Percentiles rank a stretch among this genome's conserved stretches.
Conservation (phyloP, 2,113 vertebrate genomes). For the Brachypodius melanocephalos region DNA sequence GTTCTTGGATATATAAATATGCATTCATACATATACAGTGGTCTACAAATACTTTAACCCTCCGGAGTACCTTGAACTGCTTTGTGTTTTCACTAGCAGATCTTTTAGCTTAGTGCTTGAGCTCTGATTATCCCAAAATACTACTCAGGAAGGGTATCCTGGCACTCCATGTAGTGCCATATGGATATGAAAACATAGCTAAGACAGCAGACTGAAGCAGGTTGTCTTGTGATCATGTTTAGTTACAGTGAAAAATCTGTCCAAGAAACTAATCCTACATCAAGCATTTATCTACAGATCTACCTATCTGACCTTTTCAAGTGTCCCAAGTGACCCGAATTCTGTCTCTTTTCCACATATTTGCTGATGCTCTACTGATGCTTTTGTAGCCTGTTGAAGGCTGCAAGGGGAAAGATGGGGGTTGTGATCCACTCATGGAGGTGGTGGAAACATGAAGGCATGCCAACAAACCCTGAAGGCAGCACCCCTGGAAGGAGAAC, state of each 20-base stretch:
- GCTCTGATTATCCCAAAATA: neutral
- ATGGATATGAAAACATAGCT: neutral
- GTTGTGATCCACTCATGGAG: neutral
- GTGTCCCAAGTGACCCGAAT: neutral
- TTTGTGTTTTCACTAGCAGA: neutral
- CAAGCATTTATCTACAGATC: neutral
- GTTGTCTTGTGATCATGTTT: neutral
- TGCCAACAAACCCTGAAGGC: neutral
- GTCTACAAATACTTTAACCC: neutral
- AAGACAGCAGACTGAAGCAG: neutral
- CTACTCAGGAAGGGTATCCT: neutral
- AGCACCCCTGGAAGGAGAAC: neutral
- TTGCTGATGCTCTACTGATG: neutral
- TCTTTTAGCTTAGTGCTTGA: neutral
- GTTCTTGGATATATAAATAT: neutral
- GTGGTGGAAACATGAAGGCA: neutral
- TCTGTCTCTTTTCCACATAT: neutral
- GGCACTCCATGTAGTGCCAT: neutral
- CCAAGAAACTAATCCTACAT: neutral
- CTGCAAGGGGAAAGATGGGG: neutral
- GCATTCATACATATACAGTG: neutral
- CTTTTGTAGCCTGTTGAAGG: neutral
- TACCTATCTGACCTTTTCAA: neutral
- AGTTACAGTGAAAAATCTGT: neutral
- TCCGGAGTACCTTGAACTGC: neutral